Evolutionary conservation across 2,797 vertebrate species (phyloP).

Genomic region (Sebastes minor): DNA sequence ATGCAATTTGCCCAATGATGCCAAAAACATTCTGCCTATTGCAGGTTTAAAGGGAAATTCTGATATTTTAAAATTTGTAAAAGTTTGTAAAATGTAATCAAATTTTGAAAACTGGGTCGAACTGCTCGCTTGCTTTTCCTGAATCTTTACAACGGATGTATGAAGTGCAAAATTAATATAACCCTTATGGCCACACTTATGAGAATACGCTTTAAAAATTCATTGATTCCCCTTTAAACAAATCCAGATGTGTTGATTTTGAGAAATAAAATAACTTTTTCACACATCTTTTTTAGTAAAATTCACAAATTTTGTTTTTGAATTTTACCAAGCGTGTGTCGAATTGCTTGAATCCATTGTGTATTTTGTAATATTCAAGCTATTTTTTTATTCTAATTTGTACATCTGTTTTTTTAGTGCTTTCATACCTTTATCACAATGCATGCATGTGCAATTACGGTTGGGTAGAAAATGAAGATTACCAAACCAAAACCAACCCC

Average conservation of each 20-base stretch:
- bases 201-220: background rate
- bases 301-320: background rate
- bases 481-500: constrained; percentile 1
- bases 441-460: background rate
- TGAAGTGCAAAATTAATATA: background rate
- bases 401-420: background rate
- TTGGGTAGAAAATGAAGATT: background rate
- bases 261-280: background rate
- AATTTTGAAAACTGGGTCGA: too few relatives aligned
- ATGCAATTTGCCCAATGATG: too few relatives aligned
- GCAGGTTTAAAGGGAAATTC: background rate
- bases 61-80: background rate
- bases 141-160: background rate
- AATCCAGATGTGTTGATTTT: background rate
- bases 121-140: background rate
- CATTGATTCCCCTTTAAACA: background rate
- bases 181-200: background rate
- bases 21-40: too few relatives aligned
- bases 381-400: background rate
- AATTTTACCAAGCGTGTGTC: background rate
- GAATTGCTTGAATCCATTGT: background rate
- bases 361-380: background rate
- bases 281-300: background rate
- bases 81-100: background rate
- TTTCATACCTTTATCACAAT: background rate